Evolutionary conservation across 2,797 vertebrate genomes (phyloP), one percentile per base, ranked within the genome.

Genomic region (Streptopelia turtur): DNA sequence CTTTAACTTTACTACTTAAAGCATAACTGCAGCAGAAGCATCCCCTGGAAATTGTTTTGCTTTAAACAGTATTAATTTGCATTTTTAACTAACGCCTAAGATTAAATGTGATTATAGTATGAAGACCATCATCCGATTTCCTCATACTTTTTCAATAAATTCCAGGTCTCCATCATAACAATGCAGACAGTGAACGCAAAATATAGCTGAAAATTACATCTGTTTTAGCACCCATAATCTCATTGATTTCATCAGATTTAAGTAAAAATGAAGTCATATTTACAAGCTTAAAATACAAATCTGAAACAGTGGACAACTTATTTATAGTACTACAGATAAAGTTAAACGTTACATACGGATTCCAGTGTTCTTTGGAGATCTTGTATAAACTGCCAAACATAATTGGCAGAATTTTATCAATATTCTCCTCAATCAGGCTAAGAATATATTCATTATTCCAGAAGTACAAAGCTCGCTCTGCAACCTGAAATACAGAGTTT

Each of bases 331-430:
- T 59, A 23, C 4, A 71, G 41, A n/a, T 6, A 8, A 74, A 90
- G 45, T 31, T 21, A 81, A 89, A 56, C 1, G 8, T 76, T 94
- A 99, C 99, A 27, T 98, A 99, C 99, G 97, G 98, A 96, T 99
- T 99, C 99, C 99, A 99, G 98, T 99, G 99, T 96, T 99, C 99
- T 98, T 99, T 99, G 98, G 99, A 99, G 98, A 99, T 99, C 97
- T 98, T 99, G 98, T 99, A 99, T 94, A 99, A 98, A 97, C 98
- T 99, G 85, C 98, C 98, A 93, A 99, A 99, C 99, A 99, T 99
- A 97, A 99, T 99, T 94, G 99, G 99, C 64, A 99, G 98, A 94
- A 99, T 96, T 97, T 98, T 99, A 95, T 99, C 98, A 71, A 99
- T 99, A 97, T 99, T 99, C 94, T 99, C 99, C 95, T 99, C 99